A percentile compares a stretch with the other conserved stretches of the same genome.
phyloP scores from a whole-genome alignment of 2,113 vertebrate species.

The Tonatia bakeri region DNA sequence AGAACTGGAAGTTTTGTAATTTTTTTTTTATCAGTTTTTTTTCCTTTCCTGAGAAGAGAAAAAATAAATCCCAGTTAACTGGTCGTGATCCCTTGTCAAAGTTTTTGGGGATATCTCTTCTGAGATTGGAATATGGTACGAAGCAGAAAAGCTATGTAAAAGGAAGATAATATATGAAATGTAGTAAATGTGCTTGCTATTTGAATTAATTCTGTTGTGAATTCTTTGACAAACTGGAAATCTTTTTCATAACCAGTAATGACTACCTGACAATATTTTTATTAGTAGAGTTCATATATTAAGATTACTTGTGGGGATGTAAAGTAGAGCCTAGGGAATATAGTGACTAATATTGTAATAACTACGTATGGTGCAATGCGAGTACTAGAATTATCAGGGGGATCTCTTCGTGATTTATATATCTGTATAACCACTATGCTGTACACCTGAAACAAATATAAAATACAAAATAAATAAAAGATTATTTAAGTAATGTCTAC shows the following conservation, averaged over 20 bases:
- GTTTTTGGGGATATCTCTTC: neutral
- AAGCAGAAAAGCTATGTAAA: neutral
- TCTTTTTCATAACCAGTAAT: neutral
- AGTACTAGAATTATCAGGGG: neutral
- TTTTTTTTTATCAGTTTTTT: neutral
- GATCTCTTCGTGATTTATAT: neutral
- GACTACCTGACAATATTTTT: neutral
- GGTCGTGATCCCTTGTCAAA: constrained; percentile 11
- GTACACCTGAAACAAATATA: neutral
- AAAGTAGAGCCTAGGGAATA: neutral
- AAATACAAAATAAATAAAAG: neutral
- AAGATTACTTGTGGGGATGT: neutral
- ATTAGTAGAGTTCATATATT: neutral
- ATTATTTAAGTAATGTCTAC: neutral
- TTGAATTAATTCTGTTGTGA: neutral
- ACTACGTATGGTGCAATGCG: neutral
- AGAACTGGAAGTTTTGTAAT: neutral
- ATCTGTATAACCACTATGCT: neutral
- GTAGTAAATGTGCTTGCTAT: neutral
- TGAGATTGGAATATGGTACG: neutral
- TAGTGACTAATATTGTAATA: neutral
- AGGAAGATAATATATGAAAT: neutral
- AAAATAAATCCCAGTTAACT: constrained; percentile 36
- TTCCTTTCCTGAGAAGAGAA: constrained; percentile 37
- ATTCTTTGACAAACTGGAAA: constrained; percentile 6